phyloP scores from a whole-genome alignment of 2,888 invertebrate species.

The Hypolimnas misippus region DNA sequence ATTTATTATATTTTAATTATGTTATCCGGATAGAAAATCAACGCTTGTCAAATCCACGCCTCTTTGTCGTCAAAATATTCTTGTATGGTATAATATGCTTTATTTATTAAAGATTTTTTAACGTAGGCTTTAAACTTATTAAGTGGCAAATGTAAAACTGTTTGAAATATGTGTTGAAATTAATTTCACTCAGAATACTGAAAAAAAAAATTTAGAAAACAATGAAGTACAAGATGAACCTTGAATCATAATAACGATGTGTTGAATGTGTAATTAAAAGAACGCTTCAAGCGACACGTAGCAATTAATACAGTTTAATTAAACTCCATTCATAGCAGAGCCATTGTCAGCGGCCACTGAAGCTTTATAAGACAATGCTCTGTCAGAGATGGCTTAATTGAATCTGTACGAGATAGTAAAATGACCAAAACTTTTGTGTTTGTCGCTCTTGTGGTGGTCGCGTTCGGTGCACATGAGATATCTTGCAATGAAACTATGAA shows the following conservation, averaged over 20 bases:
- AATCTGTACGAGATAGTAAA: slow-evolving; percentile 4
- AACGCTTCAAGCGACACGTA: neutral
- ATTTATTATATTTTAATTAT: no score
- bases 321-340: slow-evolving; percentile 8
- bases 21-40: no score
- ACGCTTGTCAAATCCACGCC: no score
- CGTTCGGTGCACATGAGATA: slow-evolving; percentile 38
- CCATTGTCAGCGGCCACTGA: neutral
- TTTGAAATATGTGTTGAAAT: no score
- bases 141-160: no score
- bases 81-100: no score
- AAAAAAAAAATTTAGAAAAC: neutral
- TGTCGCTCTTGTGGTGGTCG: slow-evolving; percentile 43
- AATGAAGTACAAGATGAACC: neutral
- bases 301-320: neutral
- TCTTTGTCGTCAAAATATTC: no score
- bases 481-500: slow-evolving; percentile 58
- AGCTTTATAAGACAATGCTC: slow-evolving; percentile 23
- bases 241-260: slow-evolving; percentile 4
- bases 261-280: slow-evolving; percentile 5
- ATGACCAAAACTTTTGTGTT: slow-evolving; percentile 31
- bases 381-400: no score
- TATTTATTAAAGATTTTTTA: no score
- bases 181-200: neutral
- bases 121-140: no score